These are phyloP conservation scores for Apotomis turbidana DNA, from an alignment of 2,888 invertebrate genomes.

Conservation along the genomic window DNA sequence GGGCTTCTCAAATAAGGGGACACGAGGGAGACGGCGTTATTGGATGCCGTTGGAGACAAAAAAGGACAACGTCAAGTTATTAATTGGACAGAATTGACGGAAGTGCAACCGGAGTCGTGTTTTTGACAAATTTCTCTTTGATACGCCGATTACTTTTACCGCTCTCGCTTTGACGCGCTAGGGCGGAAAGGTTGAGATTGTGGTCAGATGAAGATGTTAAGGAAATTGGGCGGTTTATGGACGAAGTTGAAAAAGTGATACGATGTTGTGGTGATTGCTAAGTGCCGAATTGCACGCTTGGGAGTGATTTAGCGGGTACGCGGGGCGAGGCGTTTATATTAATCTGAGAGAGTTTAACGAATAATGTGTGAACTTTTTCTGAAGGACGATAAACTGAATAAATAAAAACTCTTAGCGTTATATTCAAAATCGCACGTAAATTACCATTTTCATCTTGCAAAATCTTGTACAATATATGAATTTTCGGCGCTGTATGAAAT, in stretches of 20 bases:
- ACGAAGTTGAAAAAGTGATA: slow-evolving; percentile 33
- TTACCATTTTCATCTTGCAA: no score
- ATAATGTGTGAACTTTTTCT: slow-evolving; percentile 20
- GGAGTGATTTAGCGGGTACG: slow-evolving; percentile 30
- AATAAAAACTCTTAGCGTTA: not conserved
- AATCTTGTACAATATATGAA: no score
- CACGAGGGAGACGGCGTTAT: slow-evolving; percentile 59
- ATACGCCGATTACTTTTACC: slow-evolving; percentile 82
- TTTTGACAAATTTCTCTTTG: slow-evolving; percentile 84
- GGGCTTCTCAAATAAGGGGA: slow-evolving; percentile 82
- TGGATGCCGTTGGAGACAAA: slow-evolving; percentile 47
- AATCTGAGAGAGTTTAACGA: slow-evolving; percentile 11
- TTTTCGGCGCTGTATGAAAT: no score
- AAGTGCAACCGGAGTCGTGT: slow-evolving; percentile 78
- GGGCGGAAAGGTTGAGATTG: slow-evolving; percentile 61
- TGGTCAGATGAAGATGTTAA: slow-evolving; percentile 29
- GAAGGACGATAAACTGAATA: slow-evolving; percentile 1
- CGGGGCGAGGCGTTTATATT: slow-evolving; percentile 9
- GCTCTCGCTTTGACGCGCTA: slow-evolving; percentile 67
- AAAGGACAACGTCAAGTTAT: slow-evolving; percentile 68
- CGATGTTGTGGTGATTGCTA: slow-evolving; percentile 27
- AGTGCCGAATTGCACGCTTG: slow-evolving; percentile 28
- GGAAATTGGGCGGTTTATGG: slow-evolving; percentile 32
- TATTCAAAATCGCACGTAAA: no score
- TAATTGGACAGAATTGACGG: slow-evolving; percentile 83